Base-by-base conservation (phyloP, 2,797 vertebrate species). In the Peromyscus attwateri region DNA sequence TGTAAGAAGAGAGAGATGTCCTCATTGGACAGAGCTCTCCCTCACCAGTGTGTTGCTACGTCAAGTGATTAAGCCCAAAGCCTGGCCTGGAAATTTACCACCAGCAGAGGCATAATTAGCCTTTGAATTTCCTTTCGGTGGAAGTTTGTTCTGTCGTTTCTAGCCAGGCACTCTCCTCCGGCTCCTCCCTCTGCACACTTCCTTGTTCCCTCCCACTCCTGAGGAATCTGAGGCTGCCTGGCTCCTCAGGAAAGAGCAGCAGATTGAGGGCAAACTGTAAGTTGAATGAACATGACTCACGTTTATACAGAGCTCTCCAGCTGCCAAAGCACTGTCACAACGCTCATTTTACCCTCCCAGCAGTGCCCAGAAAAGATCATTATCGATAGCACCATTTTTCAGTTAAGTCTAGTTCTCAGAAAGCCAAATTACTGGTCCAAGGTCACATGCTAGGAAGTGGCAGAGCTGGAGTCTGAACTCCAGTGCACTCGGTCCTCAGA, bases 21-120 rank as follows among this genome's bases (percentile, higher is more conserved):
- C 43, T 89, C 57, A 52, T 17, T 37, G 25, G 83, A 73, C 55
- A 73, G 64, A 19, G 31, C 71, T 40, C 71, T 92, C 49, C 43
- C 13, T 81, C 0, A 31, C 92, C 1, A 17, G 25, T 34, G 52
- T 3, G 5, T 89, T 97, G 92, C 62, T 91, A 19, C 88, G 81
- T 96, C 94, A 96, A 25, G 94, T 68, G 91, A 97, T 96, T 94
- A 93, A 89, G n/a, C 82, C 64, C 89, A 94, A 83, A 97, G 96
- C 27, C 77, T 94, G 37, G 60, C 23, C 55, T 97, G 94, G 87
- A 97, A 98, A 92, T 95, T 85, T 88, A 96, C 85, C 97, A 94
- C 62, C 46, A 89, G 94, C 49, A 14, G 94, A 73, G 76, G 76
- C 66, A 85, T 95, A 89, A 96, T 97, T 90, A 98, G 93, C 27